Base-by-base conservation (phyloP, 2,113 vertebrate genomes). In the Felis chaus region DNA sequence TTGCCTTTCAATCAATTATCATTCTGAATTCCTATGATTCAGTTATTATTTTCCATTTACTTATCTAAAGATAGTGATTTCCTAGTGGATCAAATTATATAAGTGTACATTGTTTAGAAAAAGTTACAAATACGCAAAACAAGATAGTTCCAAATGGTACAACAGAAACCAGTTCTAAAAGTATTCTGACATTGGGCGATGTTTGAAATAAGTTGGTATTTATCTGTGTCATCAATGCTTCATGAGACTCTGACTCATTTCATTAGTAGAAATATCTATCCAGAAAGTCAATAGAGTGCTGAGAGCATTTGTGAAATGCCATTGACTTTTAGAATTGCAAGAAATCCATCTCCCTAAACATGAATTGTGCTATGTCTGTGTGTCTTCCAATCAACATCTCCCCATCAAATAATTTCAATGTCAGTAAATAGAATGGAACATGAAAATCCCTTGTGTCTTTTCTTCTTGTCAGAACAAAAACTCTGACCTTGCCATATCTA, bases 241-340 rank as follows among this genome's bases (percentile, higher is more conserved):
- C 33, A 13, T 85, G 88, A 96, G 95, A 85, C 39, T 91, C 85
- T 50, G 73, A 94, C 63, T 96, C 68, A 85, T 92, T 97, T 96
- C 89, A 82, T 97, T 97, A 95, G 94, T 36, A 93, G 87, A 93
- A 97, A 97, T 93, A 89, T 87, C 86, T 97, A 85, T 91, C 50
- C 71, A 50, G 71, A 83, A 98, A 97, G 96, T 98, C 97, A 98
- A 95, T 98, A 97, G 71, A 97, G 41, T 89, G 82, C 88, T 66
- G 81, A 96, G 85, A 98, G 82, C 73, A 91, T 91, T 98, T 97
- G 95, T 97, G 93, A 97, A 96, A 93, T 94, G 89, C 95, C 94
- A 96, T 95, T 96, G 97, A 97, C 97, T 98, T 98, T 92, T 94
- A 89, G 85, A 97, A 83, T 91, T 93, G 97, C 50, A 81, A 96